Percentiles rank a stretch among this genome's conserved stretches.
These are phyloP conservation scores for Numida meleagris DNA, from an alignment of 2,113 vertebrate genomes.

Conservation along the genomic window DNA sequence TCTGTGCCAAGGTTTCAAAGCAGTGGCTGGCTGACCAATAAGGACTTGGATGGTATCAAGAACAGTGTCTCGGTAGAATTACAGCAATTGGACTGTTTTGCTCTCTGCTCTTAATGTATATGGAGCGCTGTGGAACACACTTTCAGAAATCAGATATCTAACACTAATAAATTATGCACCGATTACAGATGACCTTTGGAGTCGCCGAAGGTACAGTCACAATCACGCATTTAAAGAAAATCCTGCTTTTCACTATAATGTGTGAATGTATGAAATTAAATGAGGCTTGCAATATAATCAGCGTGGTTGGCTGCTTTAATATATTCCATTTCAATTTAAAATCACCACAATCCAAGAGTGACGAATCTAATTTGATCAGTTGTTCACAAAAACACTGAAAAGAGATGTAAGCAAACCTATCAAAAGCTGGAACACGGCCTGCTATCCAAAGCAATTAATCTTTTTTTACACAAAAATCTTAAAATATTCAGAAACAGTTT, in stretches of 20 bases:
- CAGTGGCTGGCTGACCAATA: slow-evolving; percentile 36
- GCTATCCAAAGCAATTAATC: slow-evolving; percentile 70
- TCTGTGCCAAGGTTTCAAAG: not conserved
- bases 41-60: slow-evolving; percentile 22
- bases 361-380: slow-evolving; percentile 81
- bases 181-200: slow-evolving; percentile 80
- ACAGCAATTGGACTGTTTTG: slow-evolving; percentile 14
- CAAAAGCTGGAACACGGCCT: slow-evolving; percentile 53
- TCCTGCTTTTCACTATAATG: slow-evolving; percentile 73
- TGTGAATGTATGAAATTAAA: slow-evolving; percentile 82
- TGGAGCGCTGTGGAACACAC: slow-evolving; percentile 16
- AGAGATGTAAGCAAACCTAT: slow-evolving; percentile 57
- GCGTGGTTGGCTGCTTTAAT: slow-evolving; percentile 82
- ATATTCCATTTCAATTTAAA: slow-evolving; percentile 85
- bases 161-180: slow-evolving; percentile 77
- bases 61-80: not conserved
- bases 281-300: slow-evolving; percentile 85
- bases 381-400: slow-evolving; percentile 76
- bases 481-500: slow-evolving; percentile 15
- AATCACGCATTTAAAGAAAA: slow-evolving; percentile 72
- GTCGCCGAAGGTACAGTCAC: slow-evolving; percentile 76
- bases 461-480: slow-evolving; percentile 38
- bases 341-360: slow-evolving; percentile 79
- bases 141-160: slow-evolving; percentile 78
- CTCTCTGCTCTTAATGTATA: slow-evolving; percentile 35